phyloP scores from a whole-genome alignment of 35 echinoderm and acorn worm genomes.

The Eucidaris tribuloides region DNA sequence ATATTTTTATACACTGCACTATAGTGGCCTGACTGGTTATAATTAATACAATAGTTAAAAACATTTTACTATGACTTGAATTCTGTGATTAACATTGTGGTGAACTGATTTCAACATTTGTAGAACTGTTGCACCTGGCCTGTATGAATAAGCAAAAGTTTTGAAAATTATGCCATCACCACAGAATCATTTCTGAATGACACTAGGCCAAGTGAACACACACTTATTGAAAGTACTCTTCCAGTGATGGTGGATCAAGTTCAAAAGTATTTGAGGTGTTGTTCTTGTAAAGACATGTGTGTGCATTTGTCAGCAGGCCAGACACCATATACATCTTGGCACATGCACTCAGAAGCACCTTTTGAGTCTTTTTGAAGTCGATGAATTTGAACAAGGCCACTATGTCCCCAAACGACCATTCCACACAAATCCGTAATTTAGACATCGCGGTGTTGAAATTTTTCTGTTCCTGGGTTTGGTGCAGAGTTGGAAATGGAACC shows the following conservation, averaged over 20 bases:
- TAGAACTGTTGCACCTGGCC: too few species aligned
- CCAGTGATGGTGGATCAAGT: slow-evolving; percentile 29
- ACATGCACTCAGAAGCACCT: slow-evolving; percentile 4
- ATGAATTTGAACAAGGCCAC: slow-evolving; percentile 23
- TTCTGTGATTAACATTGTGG: too few species aligned
- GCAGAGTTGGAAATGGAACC: not conserved
- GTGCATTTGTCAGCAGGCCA: slow-evolving; percentile 48
- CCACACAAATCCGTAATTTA: slow-evolving; percentile 18
- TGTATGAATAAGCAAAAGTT: too few species aligned
- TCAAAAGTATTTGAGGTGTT: slow-evolving; percentile 29
- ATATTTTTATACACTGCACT: too few species aligned
- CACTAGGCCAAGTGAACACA: too few species aligned
- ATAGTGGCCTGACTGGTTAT: too few species aligned
- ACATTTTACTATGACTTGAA: too few species aligned
- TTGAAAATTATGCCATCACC: too few species aligned
- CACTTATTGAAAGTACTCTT: slow-evolving; percentile 55
- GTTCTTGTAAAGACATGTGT: slow-evolving; percentile 52
- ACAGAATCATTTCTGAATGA: too few species aligned
- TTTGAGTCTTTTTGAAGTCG: slow-evolving; percentile 17
- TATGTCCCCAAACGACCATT: slow-evolving; percentile 31
- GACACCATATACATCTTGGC: slow-evolving; percentile 35
- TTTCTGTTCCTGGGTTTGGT: not conserved
- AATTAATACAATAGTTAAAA: too few species aligned
- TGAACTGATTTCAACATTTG: too few species aligned
- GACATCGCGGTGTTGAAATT: not conserved